Evolutionary conservation across 2,888 invertebrate genomes (phyloP).

Genomic region (Tinea trinotella): DNA sequence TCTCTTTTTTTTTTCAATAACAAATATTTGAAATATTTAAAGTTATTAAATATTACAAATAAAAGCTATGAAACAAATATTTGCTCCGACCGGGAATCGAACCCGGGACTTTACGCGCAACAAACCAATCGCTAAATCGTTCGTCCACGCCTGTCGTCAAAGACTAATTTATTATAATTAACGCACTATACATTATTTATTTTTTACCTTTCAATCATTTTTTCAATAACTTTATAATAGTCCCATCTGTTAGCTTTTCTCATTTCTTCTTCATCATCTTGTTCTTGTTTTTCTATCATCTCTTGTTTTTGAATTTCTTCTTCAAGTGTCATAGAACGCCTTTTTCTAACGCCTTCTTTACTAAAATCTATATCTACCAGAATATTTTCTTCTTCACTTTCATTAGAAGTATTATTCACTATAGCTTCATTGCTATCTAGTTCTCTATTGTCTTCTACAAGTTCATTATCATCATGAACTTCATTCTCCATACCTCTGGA

Average conservation of each 20-base stretch:
- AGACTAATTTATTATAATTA: too few relatives aligned
- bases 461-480: slow-evolving; percentile 5
- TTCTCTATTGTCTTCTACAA: not conserved
- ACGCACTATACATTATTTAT: too few relatives aligned
- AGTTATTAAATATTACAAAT: too few relatives aligned
- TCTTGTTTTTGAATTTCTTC: slow-evolving; percentile 67
- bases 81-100: too few relatives aligned
- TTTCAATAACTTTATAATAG: slow-evolving; percentile 76
- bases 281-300: slow-evolving; percentile 46
- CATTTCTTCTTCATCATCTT: slow-evolving; percentile 43
- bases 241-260: slow-evolving; percentile 74
- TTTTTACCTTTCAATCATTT: slow-evolving; percentile 72
- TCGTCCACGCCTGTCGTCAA: too few relatives aligned
- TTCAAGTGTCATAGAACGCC: slow-evolving; percentile 46
- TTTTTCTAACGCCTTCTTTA: slow-evolving; percentile 33
- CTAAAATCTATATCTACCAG: slow-evolving; percentile 57
- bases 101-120: too few relatives aligned
- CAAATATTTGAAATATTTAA: too few relatives aligned
- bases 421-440: slow-evolving; percentile 29
- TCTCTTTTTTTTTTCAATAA: too few relatives aligned
- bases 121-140: too few relatives aligned
- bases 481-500: slow-evolving; percentile 50
- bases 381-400: slow-evolving; percentile 30
- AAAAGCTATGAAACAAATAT: too few relatives aligned
- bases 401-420: slow-evolving; percentile 25